Base-by-base conservation (phyloP, 1,140 invertebrate genomes). In the Microvelia longipes region DNA sequence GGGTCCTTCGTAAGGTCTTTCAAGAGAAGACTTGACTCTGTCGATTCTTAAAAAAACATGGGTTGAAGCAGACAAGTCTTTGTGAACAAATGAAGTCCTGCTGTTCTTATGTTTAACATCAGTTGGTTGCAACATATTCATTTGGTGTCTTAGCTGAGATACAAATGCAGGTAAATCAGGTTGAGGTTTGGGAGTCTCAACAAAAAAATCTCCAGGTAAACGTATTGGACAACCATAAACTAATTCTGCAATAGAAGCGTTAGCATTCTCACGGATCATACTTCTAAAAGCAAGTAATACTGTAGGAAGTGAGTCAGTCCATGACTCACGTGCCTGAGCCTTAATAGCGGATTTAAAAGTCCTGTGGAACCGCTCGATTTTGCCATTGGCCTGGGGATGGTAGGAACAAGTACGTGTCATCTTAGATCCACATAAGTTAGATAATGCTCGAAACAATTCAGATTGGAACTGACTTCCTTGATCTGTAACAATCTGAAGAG, bases 321-420 rank as follows among this genome's bases (percentile, higher is more conserved):
- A 77, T 14, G 61, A 19, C 28, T 62, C 66, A 0, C 67, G 72
- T 13, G 63, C 28, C 11, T 74, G 71, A 28, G 67, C 69, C 68
- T 29, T 76, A 11, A 81, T 67, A 1, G 81, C 73, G n/a, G 75
- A 65, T 71, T 83, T 82, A 11, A 83, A 70, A 60, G 75, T 69
- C 1, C 35, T 50, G 35, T 50, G 35, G 35, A 50, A 50, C 35
- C 35, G 5, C 35, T 50, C 35, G 5, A 50, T 78, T 71, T 78
- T 70, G 1, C 77, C 78, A 68, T 81, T 81, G 2, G 75, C 19
- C n/a, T 73, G 72, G 15, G 76, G 78, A 61, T 78, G 75, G 70
- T 75, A 80, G 1, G 78, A 71, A 0, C 79, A 79, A 0, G 79
- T 81, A 29, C 74, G 1, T 70, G 30, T 66, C 27, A 70, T 71